These are phyloP conservation scores for Casuarius casuarius DNA, from an alignment of 2,113 vertebrate species.

Conservation along the genomic window DNA sequence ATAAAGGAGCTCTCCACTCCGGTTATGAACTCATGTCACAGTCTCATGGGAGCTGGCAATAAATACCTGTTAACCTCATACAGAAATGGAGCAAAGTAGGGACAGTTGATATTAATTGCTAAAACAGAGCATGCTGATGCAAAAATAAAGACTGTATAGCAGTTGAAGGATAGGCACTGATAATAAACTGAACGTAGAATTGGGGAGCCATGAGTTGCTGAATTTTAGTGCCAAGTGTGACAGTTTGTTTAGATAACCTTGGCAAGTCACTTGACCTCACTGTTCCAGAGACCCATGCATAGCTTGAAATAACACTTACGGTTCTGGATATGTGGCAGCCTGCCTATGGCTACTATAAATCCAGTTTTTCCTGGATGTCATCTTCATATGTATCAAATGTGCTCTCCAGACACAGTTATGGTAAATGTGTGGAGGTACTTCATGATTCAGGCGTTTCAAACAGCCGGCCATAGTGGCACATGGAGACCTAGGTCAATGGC, in stretches of 20 bases:
- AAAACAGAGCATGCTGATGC: not conserved
- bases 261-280: not conserved
- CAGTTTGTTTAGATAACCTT: not conserved
- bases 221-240: not conserved
- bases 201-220: not conserved
- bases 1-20: not conserved
- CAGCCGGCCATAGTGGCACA: not conserved
- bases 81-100: not conserved
- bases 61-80: not conserved
- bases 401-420: not conserved
- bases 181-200: not conserved
- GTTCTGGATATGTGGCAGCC: not conserved
- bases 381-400: not conserved
- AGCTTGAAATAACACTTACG: not conserved
- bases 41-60: not conserved
- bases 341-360: not conserved
- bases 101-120: not conserved
- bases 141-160: not conserved
- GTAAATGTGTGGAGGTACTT: not conserved
- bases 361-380: not conserved
- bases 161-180: not conserved
- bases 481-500: not conserved
- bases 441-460: not conserved
- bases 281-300: not conserved
- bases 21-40: not conserved